Percentiles rank a stretch among this genome's conserved stretches.
phyloP scores from a whole-genome alignment of 2,113 vertebrate species.

The Phaetusa simplex region DNA sequence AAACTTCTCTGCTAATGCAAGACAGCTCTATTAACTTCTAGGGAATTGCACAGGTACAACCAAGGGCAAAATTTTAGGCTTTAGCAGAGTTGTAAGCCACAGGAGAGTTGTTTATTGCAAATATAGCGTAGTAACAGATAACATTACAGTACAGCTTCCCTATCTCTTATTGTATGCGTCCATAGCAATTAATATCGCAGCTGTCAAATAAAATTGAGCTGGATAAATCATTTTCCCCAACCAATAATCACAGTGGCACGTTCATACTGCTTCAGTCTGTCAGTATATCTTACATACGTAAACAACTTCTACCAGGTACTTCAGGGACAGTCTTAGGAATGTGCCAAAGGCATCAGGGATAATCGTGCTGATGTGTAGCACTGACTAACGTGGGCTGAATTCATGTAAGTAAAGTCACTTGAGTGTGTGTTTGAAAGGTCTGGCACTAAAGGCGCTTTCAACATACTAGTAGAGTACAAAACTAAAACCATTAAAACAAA shows the following conservation, averaged over 20 bases:
- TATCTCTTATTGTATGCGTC: background rate
- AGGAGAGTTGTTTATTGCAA: background rate
- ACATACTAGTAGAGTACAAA: background rate
- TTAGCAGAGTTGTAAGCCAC: background rate
- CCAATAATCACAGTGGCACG: background rate
- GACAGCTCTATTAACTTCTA: background rate
- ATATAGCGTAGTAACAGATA: background rate
- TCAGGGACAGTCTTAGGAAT: background rate
- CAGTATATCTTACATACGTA: background rate
- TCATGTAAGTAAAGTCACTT: background rate
- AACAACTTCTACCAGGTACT: background rate
- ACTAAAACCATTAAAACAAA: background rate
- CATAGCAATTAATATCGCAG: constrained; percentile 12
- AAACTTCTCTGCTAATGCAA: background rate
- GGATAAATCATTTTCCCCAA: background rate
- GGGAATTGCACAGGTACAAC: background rate
- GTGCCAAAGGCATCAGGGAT: background rate
- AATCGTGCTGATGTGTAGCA: background rate
- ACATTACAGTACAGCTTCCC: background rate
- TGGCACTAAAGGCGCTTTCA: background rate
- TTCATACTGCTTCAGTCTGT: background rate
- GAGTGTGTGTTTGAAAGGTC: background rate
- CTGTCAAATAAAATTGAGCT: background rate
- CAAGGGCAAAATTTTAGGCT: background rate
- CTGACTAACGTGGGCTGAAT: background rate